Base-by-base conservation (phyloP, 2,797 vertebrate species). In the Syngnathus acus region DNA sequence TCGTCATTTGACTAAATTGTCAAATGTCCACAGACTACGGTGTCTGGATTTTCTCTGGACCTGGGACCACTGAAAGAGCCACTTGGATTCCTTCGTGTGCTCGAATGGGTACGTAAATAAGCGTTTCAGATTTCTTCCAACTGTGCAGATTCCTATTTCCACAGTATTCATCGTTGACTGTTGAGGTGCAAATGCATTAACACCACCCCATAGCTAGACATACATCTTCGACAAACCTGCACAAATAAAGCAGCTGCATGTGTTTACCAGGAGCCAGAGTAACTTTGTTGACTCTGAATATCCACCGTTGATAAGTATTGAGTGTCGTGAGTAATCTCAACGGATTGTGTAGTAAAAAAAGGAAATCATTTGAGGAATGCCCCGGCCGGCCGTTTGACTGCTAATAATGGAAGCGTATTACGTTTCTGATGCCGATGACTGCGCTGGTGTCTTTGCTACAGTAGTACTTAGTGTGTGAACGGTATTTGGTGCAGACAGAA, bases 21-120 rank as follows among this genome's bases (percentile, higher is more conserved):
- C 77, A 71, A 45, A 66, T n/a, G 0, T 67, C 19, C 40, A 1
- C 66, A 92, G 91, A 86, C 79, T 66, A 3, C 85, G 37, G 26
- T 62, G 62, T 82, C 88, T 11, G 88, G 86, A 3, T 90, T 91
- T 74, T 74, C 78, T 60, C 85, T 91, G 67, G 87, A 92, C 69
- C 67, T 92, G 61, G 88, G 89, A 74, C 90, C 89, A 3, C 6
- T 92, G 71, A 92, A 92, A 55, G 91, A 92, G 60, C 91, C 91
- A 8, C 65, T 92, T 59, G 91, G 90, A n/a, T 92, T 92, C 62
- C 92, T 92, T 59, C 91, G 91, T 26, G 54, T 91, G 38, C 68
- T 92, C 42, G 91, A 92, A 72, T 92, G 91, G 91, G 91, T 92
- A 74, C 90, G 89, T 73, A 14, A 53, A 62, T 2, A 50, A 51